Evolutionary conservation across 2,797 vertebrate genomes (phyloP).

Genomic region (Spinus pinus): DNA sequence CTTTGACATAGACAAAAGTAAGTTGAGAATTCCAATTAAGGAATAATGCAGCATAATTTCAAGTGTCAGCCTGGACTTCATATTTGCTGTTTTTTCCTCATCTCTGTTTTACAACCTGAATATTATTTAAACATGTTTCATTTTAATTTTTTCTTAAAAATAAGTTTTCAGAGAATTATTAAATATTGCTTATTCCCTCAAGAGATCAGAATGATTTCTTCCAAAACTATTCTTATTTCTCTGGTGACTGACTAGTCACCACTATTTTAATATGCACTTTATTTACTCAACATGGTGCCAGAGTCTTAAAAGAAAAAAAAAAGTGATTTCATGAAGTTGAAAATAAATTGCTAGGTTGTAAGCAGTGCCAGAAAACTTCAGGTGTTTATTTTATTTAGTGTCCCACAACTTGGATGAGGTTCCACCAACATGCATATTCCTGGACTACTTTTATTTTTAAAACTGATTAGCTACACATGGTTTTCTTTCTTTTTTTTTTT

Average conservation of each 20-base stretch:
- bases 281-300: constrained; percentile 7
- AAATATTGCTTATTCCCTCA: constrained; percentile 42
- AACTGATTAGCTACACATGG: background rate
- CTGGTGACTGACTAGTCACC: background rate
- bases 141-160: constrained; percentile 39
- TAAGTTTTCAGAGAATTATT: background rate
- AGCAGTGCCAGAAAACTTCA: background rate
- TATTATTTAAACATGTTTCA: constrained; percentile 23
- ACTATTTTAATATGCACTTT: constrained; percentile 25
- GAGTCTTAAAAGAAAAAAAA: background rate
- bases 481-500: background rate
- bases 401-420: background rate
- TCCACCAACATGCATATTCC: background rate
- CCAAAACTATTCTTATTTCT: background rate
- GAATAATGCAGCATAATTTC: constrained; percentile 7
- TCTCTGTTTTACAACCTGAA: constrained; percentile 34
- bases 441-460: background rate
- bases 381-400: constrained; percentile 32
- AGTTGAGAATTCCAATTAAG: background rate
- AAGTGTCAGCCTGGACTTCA: background rate
- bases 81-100: background rate
- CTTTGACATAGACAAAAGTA: background rate
- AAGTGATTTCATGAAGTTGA: background rate
- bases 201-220: constrained; percentile 25
- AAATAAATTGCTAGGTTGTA: constrained; percentile 7